Percentiles rank a stretch among this genome's conserved stretches.
phyloP scores from a whole-genome alignment of 2,888 invertebrate species.

The Amphipyra tragopoginis region DNA sequence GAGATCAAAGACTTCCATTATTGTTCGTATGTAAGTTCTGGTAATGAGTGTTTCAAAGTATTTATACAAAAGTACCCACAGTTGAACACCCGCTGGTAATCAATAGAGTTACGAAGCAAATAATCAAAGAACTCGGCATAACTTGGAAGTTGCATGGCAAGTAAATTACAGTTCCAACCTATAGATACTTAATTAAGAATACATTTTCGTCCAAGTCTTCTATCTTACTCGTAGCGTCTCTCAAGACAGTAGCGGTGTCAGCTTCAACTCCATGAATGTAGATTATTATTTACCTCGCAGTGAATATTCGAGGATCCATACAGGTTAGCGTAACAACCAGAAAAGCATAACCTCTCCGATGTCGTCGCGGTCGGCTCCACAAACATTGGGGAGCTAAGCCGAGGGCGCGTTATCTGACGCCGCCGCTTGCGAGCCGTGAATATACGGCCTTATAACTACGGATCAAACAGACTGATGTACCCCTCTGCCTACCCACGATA shows the following conservation, averaged over 20 bases:
- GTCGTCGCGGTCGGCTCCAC: not conserved
- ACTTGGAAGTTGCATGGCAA: too few species aligned
- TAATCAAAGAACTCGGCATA: too few species aligned
- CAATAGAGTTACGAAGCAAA: too few species aligned
- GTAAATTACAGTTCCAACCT: too few species aligned
- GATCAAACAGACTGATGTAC: not conserved
- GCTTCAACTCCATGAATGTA: not conserved
- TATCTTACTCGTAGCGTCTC: not conserved
- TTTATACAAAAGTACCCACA: too few species aligned
- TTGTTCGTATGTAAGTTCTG: not conserved
- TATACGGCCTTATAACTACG: not conserved
- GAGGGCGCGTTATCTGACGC: not conserved
- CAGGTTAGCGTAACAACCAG: not conserved
- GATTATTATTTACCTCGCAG: not conserved
- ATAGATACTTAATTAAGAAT: too few species aligned
- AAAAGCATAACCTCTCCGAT: not conserved
- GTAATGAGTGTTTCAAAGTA: not conserved
- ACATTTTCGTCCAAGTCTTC: too few species aligned
- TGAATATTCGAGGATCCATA: not conserved
- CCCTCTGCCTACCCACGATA: slow-evolving; percentile 4
- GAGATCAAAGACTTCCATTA: not conserved
- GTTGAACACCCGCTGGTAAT: too few species aligned
- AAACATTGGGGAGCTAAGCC: not conserved
- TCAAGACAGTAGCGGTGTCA: not conserved
- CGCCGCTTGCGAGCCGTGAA: too few species aligned